Evolutionary conservation across 2,113 vertebrate species (phyloP).

Genomic region (Lophotis ruficrista): DNA sequence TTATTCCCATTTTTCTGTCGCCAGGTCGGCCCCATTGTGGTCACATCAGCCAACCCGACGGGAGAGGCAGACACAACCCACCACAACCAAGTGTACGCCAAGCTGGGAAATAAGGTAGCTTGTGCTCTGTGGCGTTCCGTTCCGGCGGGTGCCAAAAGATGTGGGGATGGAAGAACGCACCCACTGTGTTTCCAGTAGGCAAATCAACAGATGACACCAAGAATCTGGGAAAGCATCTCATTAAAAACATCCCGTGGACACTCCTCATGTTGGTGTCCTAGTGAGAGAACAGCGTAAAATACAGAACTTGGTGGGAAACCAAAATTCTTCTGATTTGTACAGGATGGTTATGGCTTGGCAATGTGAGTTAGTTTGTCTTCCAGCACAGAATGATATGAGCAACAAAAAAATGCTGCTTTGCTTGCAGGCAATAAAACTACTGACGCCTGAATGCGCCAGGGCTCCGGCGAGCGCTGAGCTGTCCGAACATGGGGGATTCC

Average conservation of each 20-base stretch:
- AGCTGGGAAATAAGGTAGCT: slow-evolving; percentile 85
- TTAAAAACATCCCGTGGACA: not conserved
- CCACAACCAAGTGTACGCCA: slow-evolving; percentile 91
- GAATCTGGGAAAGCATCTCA: not conserved
- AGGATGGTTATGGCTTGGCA: not conserved
- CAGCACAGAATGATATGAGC: not conserved
- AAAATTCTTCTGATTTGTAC: not conserved
- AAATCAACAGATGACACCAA: not conserved
- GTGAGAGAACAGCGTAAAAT: not conserved
- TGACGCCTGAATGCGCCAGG: not conserved
- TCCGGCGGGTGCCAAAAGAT: not conserved
- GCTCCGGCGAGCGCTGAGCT: not conserved
- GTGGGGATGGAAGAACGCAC: not conserved
- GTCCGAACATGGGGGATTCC: not conserved
- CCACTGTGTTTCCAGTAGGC: not conserved
- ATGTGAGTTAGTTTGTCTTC: accelerated
- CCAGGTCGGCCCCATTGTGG: slow-evolving; percentile 89
- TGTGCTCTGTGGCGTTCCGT: not conserved
- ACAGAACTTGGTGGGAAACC: not conserved
- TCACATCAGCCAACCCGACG: slow-evolving; percentile 90
- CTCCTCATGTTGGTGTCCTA: not conserved
- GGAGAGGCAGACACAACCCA: slow-evolving; percentile 92
- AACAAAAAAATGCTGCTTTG: not conserved
- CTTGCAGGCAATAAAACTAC: not conserved
- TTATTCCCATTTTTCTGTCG: not conserved